Base-by-base conservation (phyloP, 1,140 invertebrate species). In the Cheumatopsyche charites region DNA sequence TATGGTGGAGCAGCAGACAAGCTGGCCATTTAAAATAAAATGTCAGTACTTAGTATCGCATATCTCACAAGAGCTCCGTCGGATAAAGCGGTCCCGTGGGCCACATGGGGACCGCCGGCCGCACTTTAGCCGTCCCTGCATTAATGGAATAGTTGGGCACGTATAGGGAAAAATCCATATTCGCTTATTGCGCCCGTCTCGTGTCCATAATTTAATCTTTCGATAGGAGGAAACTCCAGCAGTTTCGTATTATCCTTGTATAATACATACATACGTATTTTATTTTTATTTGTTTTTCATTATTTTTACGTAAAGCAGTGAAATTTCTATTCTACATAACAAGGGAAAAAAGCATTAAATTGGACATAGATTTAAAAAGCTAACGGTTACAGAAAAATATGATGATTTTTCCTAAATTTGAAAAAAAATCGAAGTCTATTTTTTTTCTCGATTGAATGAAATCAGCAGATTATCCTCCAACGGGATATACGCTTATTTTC, bases 11-110 rank as follows among this genome's bases (percentile, higher is more conserved):
- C 29, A 36, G 29, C 29, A 36, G 29, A 9, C 29, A 36, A 19
- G 47, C 19, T 19, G 47, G 47, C 47, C 47, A 52, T 52, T 52
- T 52, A 52, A 52, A 52, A 52, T 52, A 52, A 52, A 52, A 52
- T 52, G 47, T 52, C 47, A 52, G 47, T 52, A 52, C 47, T 52
- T 52, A 52, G 47, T 52, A 17, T 52, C 47, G 13, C 47, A 17
- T 52, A 52, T 52, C 47, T 52, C 47, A 52, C 15, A 15, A 52
- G 47, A 52, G 47, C 47, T 52, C 45, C 45, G 12, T 47, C 9
- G 47, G 47, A 52, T 52, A 52, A 52, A 52, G 19, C 47, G 47
- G 19, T 52, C 47, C 47, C 47, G 15, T 15, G 47, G 47, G 47
- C 47, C 47, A 52, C 47, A 52, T 52, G 47, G n/a, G 47, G 47